phyloP scores from a whole-genome alignment of 2,888 invertebrate genomes.

The Drosophila atripex region DNA sequence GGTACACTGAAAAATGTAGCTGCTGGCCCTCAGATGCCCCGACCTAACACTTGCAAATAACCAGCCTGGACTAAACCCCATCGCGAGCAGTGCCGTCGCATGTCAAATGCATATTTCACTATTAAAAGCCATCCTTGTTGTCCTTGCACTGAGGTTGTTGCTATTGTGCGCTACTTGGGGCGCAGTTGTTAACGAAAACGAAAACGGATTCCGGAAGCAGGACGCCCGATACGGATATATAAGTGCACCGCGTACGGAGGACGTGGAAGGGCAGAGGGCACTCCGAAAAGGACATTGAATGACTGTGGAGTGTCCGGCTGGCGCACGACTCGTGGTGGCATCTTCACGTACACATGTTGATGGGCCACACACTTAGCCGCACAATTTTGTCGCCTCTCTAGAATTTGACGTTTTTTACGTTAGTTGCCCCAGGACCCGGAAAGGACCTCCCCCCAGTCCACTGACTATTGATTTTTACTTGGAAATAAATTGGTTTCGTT shows the following conservation, averaged over 20 bases:
- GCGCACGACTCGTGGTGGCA: slow-evolving; percentile 42
- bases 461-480: slow-evolving; percentile 76
- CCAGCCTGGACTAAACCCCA: background rate
- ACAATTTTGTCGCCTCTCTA: slow-evolving; percentile 49
- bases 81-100: slow-evolving; percentile 45
- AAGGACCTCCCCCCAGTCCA: slow-evolving; percentile 3
- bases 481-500: slow-evolving; percentile 78
- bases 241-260: slow-evolving; percentile 21
- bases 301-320: slow-evolving; percentile 29
- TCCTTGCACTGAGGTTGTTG: slow-evolving; percentile 21
- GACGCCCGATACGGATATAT: slow-evolving; percentile 38
- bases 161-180: slow-evolving; percentile 31
- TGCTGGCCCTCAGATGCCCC: background rate
- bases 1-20: background rate
- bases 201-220: slow-evolving; percentile 51
- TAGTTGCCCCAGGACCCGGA: slow-evolving; percentile 32
- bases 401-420: slow-evolving; percentile 48
- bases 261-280: slow-evolving; percentile 14
- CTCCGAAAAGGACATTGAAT: slow-evolving; percentile 16
- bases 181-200: slow-evolving; percentile 49
- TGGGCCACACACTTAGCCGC: slow-evolving; percentile 38
- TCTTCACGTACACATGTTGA: slow-evolving; percentile 53
- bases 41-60: background rate
- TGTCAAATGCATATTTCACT: slow-evolving; percentile 72
- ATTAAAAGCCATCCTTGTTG: slow-evolving; percentile 39